Conservation (phyloP, 1,140 invertebrate species). For the Lanistes nyassanus region DNA sequence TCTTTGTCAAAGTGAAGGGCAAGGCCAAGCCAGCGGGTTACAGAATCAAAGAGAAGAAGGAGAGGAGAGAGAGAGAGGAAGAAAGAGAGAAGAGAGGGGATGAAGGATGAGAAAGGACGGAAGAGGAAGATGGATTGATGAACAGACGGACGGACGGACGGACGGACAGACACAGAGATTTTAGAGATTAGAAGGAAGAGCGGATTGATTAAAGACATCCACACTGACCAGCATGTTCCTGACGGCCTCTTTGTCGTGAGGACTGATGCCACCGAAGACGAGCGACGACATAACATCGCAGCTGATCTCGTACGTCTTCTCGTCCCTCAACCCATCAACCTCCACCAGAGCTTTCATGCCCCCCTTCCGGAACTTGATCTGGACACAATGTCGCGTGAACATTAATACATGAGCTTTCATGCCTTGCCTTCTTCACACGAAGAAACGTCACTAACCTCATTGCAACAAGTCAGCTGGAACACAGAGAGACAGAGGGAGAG, state of each 20-base stretch:
- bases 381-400: not conserved
- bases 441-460: no score
- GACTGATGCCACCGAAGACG: conserved; percentile 31
- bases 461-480: no score
- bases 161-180: no score
- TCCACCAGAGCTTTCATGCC: conserved; percentile 27
- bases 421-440: no score
- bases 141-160: no score
- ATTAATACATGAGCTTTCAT: no score
- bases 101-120: not conserved
- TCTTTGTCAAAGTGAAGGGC: not conserved
- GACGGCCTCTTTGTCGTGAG: conserved; percentile 13
- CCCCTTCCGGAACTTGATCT: conserved; percentile 27
- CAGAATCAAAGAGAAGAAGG: no score
- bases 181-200: not conserved
- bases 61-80: not conserved
- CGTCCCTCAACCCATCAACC: conserved; percentile 21
- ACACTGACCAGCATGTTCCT: conserved; percentile 12
- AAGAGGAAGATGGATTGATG: no score
- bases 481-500: no score
- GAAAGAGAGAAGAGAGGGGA: no score
- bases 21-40: not conserved
- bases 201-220: no score
- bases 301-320: conserved; percentile 31
- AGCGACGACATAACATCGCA: conserved; percentile 29